Conservation (phyloP, 1,140 invertebrate genomes). For the Leptinotarsa texana region DNA sequence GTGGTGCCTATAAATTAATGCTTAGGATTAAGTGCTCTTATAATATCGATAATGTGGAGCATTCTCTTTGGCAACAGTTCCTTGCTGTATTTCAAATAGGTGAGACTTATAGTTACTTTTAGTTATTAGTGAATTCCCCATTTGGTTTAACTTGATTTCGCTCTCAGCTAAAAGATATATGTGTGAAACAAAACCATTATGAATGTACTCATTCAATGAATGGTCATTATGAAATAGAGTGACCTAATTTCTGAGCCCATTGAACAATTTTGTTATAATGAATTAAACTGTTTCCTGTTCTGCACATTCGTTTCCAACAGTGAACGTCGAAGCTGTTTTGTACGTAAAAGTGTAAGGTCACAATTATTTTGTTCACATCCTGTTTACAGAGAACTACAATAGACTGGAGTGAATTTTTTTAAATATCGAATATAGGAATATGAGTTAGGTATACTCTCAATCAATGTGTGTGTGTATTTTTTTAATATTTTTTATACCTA, state of each 20-base stretch:
- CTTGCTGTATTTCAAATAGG: constrained; percentile 13
- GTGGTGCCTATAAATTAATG: constrained; percentile 15
- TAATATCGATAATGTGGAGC: constrained; percentile 13
- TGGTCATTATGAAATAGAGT: constrained; percentile 6
- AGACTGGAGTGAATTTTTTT: no score
- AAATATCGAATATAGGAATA: no score
- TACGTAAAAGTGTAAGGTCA: not conserved
- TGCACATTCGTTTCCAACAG: not conserved
- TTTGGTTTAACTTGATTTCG: no score
- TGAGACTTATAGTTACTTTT: not conserved
- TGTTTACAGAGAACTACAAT: no score
- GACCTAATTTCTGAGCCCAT: constrained; percentile 5
- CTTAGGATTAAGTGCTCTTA: constrained; percentile 27
- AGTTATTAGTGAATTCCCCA: no score
- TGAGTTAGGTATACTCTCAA: no score
- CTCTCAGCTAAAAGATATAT: no score
- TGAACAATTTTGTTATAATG: not conserved
- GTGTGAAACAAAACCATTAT: no score
- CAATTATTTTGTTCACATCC: no score
- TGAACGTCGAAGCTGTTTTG: not conserved
- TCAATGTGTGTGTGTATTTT: no score
- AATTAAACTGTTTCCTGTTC: not conserved
- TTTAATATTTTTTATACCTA: no score
- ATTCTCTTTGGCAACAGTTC: not conserved
- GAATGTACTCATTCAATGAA: constrained; percentile 13